Base-by-base conservation (phyloP, 2,797 vertebrate genomes). In the Microctenopoma steveboyesi region DNA sequence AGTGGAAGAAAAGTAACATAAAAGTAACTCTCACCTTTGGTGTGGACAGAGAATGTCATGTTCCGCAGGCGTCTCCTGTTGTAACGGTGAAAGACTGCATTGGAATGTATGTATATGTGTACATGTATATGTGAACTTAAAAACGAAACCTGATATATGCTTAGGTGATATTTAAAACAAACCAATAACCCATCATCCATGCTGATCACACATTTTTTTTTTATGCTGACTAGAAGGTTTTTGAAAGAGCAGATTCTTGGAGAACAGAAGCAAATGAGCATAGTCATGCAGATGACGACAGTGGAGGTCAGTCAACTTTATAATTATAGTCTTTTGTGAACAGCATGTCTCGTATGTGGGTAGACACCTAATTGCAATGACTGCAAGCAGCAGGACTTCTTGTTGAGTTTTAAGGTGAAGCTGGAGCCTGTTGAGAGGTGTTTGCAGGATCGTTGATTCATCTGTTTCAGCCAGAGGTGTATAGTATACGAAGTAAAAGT, bases 301-400 rank as follows among this genome's bases (percentile, higher is more conserved):
- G 55, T 42, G 16, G 27, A 55, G 56, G 54, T 51, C 45, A 56
- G 51, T 60, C 35, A 57, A 18, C 15, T 52, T 39, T 28, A 56
- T 16, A 47, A 58, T 79, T 54, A 61, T 5, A 45, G 27, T 68
- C 22, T 64, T 70, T 75, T 49, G 70, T 47, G 40, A 22, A 39
- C 48, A 4, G 13, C n/a, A n/a, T 37, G 45, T 64, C 14, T 15
- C 18, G 27, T 37, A 45, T 59, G 57, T 52, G 45, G 56, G 55
- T 62, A 22, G 55, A 16, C 37, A 58, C 9, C 40, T 40, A 8
- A 53, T 25, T 18, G 18, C 18, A 22, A 48, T 9, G 25, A 51
- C 25, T 27, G 7, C 10, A 54, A 39, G 52, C 35, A 28, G 35
- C 7, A 46, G 18, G 9, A 3, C 13, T 3, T 14, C n/a, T 9